Percentiles rank a stretch among this genome's conserved stretches.
Conservation (phyloP, 2,888 invertebrate species). For the Seira ritae region DNA sequence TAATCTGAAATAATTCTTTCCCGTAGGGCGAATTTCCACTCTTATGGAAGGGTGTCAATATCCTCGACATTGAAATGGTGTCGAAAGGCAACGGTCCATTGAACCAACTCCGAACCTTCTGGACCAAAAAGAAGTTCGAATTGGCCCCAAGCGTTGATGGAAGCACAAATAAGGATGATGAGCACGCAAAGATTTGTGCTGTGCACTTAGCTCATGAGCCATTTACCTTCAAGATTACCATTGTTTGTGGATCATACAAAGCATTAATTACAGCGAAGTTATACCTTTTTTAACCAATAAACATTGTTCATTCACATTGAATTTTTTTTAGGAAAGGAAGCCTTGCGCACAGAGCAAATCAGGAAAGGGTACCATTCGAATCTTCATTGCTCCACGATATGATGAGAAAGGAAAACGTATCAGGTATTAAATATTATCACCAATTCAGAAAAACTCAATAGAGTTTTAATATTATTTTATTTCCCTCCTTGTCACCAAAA, state of each 20-base stretch:
- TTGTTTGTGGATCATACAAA: conserved; percentile 52
- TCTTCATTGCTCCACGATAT: conserved; percentile 54
- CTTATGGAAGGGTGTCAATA: conserved; percentile 61
- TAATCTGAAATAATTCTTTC: neutral
- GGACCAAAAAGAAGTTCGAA: conserved; percentile 53
- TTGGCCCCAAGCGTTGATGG: conserved; percentile 57
- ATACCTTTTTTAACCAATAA: neutral
- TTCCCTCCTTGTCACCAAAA: too few species aligned
- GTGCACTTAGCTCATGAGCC: conserved; percentile 61
- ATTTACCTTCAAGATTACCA: conserved; percentile 54
- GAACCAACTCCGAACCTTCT: conserved; percentile 61
- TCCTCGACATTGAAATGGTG: conserved; percentile 38
- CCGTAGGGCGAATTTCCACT: conserved; percentile 62
- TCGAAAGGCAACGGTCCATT: conserved; percentile 34
- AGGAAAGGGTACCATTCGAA: conserved; percentile 49
- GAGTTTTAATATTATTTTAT: too few species aligned
- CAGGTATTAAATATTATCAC: too few species aligned
- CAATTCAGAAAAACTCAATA: too few species aligned
- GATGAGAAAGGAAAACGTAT: conserved; percentile 48
- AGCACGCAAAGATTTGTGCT: conserved; percentile 56
- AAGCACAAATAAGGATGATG: conserved; percentile 32
- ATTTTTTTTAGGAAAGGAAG: conserved; percentile 31
- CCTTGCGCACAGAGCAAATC: conserved; percentile 42
- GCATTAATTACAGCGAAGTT: too few species aligned
- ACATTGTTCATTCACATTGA: neutral